Conservation (phyloP, 2,797 vertebrate genomes). For the Molossus molossus region DNA sequence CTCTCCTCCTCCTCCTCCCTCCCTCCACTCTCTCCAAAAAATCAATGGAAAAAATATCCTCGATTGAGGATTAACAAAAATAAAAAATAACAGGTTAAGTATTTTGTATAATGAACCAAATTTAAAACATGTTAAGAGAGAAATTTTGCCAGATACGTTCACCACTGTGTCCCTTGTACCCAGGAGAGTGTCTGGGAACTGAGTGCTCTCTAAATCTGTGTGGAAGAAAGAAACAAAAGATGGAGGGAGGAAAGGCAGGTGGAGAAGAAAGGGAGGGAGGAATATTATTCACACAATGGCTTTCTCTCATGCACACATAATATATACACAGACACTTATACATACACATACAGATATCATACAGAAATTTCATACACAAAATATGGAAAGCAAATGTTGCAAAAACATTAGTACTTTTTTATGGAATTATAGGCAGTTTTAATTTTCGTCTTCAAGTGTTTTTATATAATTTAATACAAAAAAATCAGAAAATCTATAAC, state of each 20-base stretch:
- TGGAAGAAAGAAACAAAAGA: background rate
- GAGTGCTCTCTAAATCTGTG: background rate
- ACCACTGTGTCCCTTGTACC: background rate
- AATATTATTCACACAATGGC: background rate
- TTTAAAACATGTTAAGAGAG: background rate
- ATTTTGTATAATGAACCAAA: constrained; percentile 5
- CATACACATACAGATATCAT: background rate
- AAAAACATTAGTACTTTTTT: constrained; percentile 15
- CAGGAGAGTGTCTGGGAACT: background rate
- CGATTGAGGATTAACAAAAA: too few relatives aligned
- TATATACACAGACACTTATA: background rate
- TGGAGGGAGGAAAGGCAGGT: background rate
- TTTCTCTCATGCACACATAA: background rate
- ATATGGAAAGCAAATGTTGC: background rate
- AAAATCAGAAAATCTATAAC: constrained; percentile 21
- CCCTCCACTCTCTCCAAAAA: too few relatives aligned
- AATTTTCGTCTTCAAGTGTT: constrained; percentile 13
- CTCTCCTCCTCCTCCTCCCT: too few relatives aligned
- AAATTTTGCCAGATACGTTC: background rate
- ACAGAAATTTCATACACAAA: background rate
- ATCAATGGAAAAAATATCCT: too few relatives aligned
- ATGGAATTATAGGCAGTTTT: background rate
- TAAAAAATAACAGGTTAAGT: background rate
- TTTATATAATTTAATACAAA: background rate
- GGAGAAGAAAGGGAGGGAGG: background rate